These are phyloP conservation scores for Euura lappo DNA, from an alignment of 1,140 invertebrate species.

Conservation along the genomic window DNA sequence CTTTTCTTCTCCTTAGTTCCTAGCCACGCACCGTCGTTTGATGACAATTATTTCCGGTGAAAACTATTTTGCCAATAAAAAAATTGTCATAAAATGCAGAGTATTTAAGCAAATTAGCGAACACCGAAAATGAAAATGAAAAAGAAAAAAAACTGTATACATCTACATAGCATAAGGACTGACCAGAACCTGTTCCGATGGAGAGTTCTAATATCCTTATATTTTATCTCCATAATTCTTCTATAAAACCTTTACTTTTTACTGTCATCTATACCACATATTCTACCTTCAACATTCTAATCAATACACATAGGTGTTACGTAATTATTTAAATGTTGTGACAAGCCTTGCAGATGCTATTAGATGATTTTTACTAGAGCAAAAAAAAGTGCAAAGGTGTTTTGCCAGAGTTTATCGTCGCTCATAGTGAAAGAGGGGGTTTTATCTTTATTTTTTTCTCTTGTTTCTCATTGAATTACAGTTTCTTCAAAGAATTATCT, in stretches of 20 bases:
- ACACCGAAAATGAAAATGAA: no score
- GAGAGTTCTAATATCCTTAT: constrained; percentile 19
- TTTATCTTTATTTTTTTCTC: neutral
- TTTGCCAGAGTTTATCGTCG: neutral
- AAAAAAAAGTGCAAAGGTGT: neutral
- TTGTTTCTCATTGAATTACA: no score
- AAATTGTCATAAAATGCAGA: constrained; percentile 55
- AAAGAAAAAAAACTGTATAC: constrained; percentile 53
- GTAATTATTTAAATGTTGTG: constrained; percentile 8
- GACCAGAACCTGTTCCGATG: constrained; percentile 52
- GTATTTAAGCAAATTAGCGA: constrained; percentile 58
- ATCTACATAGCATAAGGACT: constrained; percentile 57
- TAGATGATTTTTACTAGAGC: neutral
- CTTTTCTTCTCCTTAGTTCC: neutral
- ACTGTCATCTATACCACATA: constrained; percentile 19
- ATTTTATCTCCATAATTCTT: neutral
- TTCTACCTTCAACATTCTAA: neutral
- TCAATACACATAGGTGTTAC: constrained; percentile 12
- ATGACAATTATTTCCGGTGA: constrained; percentile 31
- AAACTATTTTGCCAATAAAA: constrained; percentile 37
- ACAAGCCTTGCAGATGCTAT: neutral
- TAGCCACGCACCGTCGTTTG: constrained; percentile 34
- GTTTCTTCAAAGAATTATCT: no score
- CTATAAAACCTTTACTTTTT: constrained; percentile 15
- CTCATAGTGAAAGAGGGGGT: neutral